Evolutionary conservation across 2,888 invertebrate genomes (phyloP).

Genomic region (Agrenia bidenticulata): DNA sequence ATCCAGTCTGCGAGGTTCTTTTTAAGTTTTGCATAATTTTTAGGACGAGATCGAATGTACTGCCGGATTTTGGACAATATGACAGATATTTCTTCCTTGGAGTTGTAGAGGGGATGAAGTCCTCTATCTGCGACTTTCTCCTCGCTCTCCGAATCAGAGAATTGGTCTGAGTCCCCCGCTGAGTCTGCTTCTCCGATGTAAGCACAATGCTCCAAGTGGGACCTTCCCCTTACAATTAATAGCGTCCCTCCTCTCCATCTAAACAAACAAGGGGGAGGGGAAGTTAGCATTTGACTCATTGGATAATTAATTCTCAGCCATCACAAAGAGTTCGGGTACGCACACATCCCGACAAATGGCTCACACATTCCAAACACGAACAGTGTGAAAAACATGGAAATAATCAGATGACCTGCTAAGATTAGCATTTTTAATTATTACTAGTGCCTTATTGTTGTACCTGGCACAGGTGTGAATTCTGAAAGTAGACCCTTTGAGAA

Average conservation of each 20-base stretch:
- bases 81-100: conserved; percentile 44
- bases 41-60: conserved; percentile 42
- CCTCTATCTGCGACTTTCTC: neutral
- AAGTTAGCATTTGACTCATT: neutral
- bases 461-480: conserved; percentile 75
- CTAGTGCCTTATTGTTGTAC: no score
- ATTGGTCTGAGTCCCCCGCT: conserved; percentile 70
- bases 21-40: conserved; percentile 41
- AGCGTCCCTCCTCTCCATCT: conserved; percentile 76
- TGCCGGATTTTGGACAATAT: conserved; percentile 46
- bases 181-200: conserved; percentile 75
- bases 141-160: conserved; percentile 54
- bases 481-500: conserved; percentile 71
- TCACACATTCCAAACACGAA: no score
- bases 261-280: conserved; percentile 30
- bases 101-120: conserved; percentile 6
- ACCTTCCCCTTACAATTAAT: conserved; percentile 74
- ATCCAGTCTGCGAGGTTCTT: conserved; percentile 46
- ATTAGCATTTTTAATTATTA: no score
- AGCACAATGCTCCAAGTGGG: conserved; percentile 74
- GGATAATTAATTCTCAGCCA: neutral
- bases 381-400: no score
- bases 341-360: no score
- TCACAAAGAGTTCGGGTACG: no score
- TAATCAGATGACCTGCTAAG: no score